These are phyloP conservation scores for Eupithecia tripunctaria DNA, from an alignment of 2,888 invertebrate genomes.

Conservation along the genomic window DNA sequence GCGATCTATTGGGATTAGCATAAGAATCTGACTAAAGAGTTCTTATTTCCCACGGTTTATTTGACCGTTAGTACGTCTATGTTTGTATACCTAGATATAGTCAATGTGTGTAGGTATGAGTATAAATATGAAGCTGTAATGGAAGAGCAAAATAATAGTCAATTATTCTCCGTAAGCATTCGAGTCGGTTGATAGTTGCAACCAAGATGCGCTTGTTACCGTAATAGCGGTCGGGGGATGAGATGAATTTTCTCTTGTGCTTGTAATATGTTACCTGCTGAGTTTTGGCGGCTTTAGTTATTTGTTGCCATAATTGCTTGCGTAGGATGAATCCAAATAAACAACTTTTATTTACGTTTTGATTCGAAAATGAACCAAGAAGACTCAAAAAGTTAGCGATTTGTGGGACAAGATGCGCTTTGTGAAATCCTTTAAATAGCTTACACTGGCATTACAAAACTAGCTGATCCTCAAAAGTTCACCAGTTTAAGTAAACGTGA, in stretches of 20 bases:
- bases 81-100: conserved; percentile 33
- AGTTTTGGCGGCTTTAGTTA: conserved; percentile 13
- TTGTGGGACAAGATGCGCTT: background rate
- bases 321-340: background rate
- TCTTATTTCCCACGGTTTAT: conserved; percentile 45
- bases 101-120: background rate
- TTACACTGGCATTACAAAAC: conserved; percentile 25
- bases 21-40: conserved; percentile 64
- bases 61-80: conserved; percentile 54
- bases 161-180: conserved; percentile 47
- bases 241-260: conserved; percentile 20
- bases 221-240: conserved; percentile 29
- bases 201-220: conserved; percentile 39
- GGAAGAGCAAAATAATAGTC: conserved; percentile 49
- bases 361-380: background rate
- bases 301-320: background rate
- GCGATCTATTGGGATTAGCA: conserved; percentile 75
- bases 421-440: conserved; percentile 17
- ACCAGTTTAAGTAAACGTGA: conserved; percentile 40
- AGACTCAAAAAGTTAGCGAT: background rate
- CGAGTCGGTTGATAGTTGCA: conserved; percentile 42
- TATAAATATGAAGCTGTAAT: conserved; percentile 45
- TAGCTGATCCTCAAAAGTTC: conserved; percentile 38
- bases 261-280: conserved; percentile 13
- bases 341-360: background rate